Conservation (phyloP, 2,113 vertebrate genomes). For the Vidua chalybeata region DNA sequence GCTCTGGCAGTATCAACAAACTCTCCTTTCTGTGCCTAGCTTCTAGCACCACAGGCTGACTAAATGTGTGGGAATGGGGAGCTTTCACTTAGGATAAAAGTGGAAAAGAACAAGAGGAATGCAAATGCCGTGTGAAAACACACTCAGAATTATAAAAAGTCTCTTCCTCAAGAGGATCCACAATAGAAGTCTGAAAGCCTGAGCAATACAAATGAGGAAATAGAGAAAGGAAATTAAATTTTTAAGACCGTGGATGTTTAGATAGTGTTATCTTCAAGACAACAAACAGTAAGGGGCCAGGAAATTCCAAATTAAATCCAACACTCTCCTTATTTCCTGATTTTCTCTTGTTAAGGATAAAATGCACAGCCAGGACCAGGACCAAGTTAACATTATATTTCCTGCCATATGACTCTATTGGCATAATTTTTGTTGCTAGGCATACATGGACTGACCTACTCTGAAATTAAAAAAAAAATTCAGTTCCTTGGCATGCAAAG, state of each 20-base stretch:
- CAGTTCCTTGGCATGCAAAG: not conserved
- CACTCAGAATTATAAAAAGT: slow-evolving; percentile 5
- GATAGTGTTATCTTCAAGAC: slow-evolving; percentile 53
- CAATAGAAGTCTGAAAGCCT: not conserved
- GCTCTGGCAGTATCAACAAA: not conserved
- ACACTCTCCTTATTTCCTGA: slow-evolving; percentile 58
- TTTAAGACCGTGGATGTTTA: slow-evolving; percentile 36
- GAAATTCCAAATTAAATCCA: slow-evolving; percentile 57
- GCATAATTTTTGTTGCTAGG: not conserved
- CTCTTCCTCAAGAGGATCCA: not conserved
- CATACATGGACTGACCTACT: not conserved
- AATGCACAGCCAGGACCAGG: not conserved
- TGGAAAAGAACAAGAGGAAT: slow-evolving; percentile 11
- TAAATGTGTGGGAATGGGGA: not conserved
- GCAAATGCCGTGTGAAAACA: slow-evolving; percentile 8
- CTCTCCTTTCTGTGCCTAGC: not conserved
- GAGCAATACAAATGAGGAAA: slow-evolving; percentile 30
- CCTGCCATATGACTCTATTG: not conserved
- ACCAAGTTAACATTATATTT: slow-evolving; percentile 40
- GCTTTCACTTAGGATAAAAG: not conserved
- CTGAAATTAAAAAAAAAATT: not conserved
- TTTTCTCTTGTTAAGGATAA: slow-evolving; percentile 53
- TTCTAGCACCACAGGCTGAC: not conserved
- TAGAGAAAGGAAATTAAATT: slow-evolving; percentile 62
- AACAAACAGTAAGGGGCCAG: slow-evolving; percentile 29